Conservation (phyloP, 1,140 invertebrate species). For the Polypedilum vanderplanki region DNA sequence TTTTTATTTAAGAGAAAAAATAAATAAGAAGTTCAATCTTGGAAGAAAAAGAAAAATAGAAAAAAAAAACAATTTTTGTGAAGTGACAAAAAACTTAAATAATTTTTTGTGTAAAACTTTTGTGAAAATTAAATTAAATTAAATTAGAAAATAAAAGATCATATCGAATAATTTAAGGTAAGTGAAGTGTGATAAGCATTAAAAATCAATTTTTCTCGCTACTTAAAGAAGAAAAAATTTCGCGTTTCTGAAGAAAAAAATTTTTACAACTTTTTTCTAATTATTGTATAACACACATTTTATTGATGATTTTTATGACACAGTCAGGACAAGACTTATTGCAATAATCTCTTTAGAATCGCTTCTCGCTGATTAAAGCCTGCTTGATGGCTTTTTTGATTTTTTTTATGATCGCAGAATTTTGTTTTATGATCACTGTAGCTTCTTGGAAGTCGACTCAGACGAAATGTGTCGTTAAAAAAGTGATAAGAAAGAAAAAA, state of each 20-base stretch:
- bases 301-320: constrained; percentile 26
- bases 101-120: too few relatives aligned
- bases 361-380: constrained; percentile 4
- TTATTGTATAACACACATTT: constrained; percentile 17
- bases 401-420: constrained; percentile 13
- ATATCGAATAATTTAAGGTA: constrained; percentile 5
- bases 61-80: neutral
- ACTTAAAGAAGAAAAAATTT: neutral
- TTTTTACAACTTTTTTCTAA: constrained; percentile 1
- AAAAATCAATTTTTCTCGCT: neutral
- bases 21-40: constrained; percentile 8
- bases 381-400: neutral
- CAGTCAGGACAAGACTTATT: neutral
- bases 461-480: neutral
- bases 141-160: too few relatives aligned
- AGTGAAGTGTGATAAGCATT: neutral
- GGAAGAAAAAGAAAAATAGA: neutral
- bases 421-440: neutral
- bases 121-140: too few relatives aligned
- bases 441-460: constrained; percentile 8
- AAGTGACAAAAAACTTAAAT: too few relatives aligned
- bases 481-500: too few relatives aligned
- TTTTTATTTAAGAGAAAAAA: neutral
- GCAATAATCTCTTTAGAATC: constrained; percentile 13
- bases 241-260: neutral